Base-by-base conservation (phyloP, 1,140 invertebrate genomes). In the Drosophila pandora region DNA sequence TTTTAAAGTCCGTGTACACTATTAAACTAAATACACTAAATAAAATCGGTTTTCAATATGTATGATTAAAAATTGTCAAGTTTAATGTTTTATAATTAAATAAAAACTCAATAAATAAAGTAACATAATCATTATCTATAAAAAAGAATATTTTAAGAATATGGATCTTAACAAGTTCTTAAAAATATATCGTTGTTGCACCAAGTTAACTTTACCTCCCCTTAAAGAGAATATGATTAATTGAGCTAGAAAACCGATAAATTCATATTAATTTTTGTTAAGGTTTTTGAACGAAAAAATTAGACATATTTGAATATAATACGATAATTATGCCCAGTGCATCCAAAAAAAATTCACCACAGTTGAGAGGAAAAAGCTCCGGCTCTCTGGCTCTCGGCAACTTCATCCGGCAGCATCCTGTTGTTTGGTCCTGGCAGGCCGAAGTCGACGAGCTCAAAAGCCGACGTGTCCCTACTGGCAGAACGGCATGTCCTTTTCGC, bases 361-460 rank as follows among this genome's bases (percentile, higher is more conserved):
- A 45, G 50, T 37, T 43, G 37, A 43, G 50, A 68, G 54, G 21
- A 5, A 23, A 32, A 60, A 83, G 79, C 79, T 82, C 65, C 47
- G 12, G 28, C 60, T 61, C 77, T 58, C 32, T 10, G 34, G 23
- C 34, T 41, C 60, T 74, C 62, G 52, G 53, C 43, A 79, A 76
- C 64, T 71, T 72, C 39, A 84, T 75, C 71, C 75, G 78, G 76
- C 80, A 84, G 81, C 80, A 80, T 84, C 80, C 67, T 69, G 47
- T 45, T 39, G 22, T 34, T 47, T 43, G 57, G 34, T 58, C 56
- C 41, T 39, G 59, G 47, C 41, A 10, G 13, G n/a, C 12, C 43
- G 45, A 37, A 23, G 34, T 23, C 63, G 17, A 21, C 65, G 65
- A 69, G 39, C 63, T 55, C 28, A 37, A 37, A 12, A 37, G 34